Conservation (phyloP, 2,888 invertebrate genomes). For the Antheraea assamensis region DNA sequence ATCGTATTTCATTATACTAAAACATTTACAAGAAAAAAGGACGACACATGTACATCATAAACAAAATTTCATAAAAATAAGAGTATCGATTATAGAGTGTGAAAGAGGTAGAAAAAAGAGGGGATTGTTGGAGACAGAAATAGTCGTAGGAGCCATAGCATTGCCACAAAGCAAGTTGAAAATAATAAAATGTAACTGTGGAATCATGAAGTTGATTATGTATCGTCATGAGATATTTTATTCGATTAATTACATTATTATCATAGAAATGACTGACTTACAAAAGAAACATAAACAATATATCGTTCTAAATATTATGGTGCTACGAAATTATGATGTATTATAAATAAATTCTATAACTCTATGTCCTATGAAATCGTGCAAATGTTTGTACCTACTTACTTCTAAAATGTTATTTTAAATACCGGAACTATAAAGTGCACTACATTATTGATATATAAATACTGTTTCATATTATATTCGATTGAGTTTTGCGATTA, state of each 20-base stretch:
- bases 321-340: slow-evolving; percentile 21
- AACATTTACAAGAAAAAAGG: slow-evolving; percentile 12
- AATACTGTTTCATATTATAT: slow-evolving; percentile 17
- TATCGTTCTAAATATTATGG: slow-evolving; percentile 23
- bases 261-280: slow-evolving; percentile 10
- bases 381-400: slow-evolving; percentile 27
- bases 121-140: slow-evolving; percentile 41
- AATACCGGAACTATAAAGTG: slow-evolving; percentile 23
- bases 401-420: slow-evolving; percentile 22
- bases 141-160: slow-evolving; percentile 71
- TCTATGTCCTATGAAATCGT: slow-evolving; percentile 27
- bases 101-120: slow-evolving; percentile 48
- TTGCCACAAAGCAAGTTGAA: slow-evolving; percentile 79
- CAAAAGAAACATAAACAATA: background rate
- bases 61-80: slow-evolving; percentile 7
- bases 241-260: slow-evolving; percentile 14
- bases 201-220: slow-evolving; percentile 62
- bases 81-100: slow-evolving; percentile 33
- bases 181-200: slow-evolving; percentile 72
- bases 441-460: slow-evolving; percentile 18
- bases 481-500: slow-evolving; percentile 10
- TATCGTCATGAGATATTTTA: slow-evolving; percentile 12
- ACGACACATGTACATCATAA: slow-evolving; percentile 11
- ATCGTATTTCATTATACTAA: background rate
- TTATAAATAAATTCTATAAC: slow-evolving; percentile 17